A percentile compares a stretch with the other conserved stretches of the same genome.
Conservation (phyloP, 2,113 vertebrate genomes). For the Phoenicopterus ruber region DNA sequence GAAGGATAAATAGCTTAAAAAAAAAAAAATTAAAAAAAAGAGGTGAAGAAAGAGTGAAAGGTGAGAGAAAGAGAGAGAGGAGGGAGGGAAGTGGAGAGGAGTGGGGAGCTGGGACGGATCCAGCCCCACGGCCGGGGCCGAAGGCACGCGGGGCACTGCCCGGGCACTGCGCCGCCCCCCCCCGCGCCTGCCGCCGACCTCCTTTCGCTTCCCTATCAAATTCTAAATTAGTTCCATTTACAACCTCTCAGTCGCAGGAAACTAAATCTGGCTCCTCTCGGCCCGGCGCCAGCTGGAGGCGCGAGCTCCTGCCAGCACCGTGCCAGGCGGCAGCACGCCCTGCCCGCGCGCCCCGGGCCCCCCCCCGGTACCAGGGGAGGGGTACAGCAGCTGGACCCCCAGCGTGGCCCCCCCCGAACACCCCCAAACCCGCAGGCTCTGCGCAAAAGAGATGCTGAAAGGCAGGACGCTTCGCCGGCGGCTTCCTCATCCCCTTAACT, state of each 20-base stretch:
- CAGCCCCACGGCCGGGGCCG: background rate
- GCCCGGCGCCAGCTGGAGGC: constrained; percentile 58
- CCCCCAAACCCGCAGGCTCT: background rate
- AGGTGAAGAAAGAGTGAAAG: background rate
- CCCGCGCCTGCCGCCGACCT: constrained; percentile 52
- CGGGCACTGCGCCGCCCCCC: background rate
- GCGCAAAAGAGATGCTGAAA: background rate
- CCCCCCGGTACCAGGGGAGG: background rate
- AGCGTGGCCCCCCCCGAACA: fast-evolving
- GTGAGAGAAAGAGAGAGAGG: background rate
- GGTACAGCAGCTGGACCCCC: background rate
- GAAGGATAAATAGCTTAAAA: background rate
- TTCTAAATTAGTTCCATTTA: constrained; percentile 78
- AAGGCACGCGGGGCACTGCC: background rate
- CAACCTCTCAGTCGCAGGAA: constrained; percentile 72
- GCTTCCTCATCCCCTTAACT: background rate
- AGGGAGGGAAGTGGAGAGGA: constrained; percentile 6
- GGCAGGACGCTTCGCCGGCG: background rate
- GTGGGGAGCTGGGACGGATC: constrained; percentile 4
- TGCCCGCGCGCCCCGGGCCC: background rate
- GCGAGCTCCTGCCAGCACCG: constrained; percentile 13
- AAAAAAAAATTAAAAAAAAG: background rate
- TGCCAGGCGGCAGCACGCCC: background rate
- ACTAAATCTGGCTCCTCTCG: constrained; percentile 72
- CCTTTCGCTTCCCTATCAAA: constrained; percentile 69